Evolutionary conservation across 2,113 vertebrate genomes (phyloP), one percentile per base, ranked within the genome.

Genomic region (Notiomystis cincta): DNA sequence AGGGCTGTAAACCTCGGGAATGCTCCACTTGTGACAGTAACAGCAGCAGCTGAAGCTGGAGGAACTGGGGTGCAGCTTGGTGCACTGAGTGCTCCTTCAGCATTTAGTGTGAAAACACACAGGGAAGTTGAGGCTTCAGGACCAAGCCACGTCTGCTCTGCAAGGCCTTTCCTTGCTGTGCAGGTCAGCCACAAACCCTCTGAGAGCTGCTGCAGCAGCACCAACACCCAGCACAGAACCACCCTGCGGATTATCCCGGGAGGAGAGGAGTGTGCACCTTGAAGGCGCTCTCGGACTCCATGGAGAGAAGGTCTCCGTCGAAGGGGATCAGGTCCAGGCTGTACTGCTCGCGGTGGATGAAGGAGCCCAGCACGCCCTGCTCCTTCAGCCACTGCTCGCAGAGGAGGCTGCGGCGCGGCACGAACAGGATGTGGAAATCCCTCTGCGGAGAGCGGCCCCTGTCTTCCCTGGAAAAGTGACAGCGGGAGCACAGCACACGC

Each of bases 341-440:
- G 90, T 99, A 99, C 93, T 99, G 99, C 23, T 99, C 99, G 1
- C 99, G 98, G 81, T 99, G 99, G 92, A 98, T 98, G 89, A 99
- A 99, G 42, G 99, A 99, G 40, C 98, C 98, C 91, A 99, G 94
- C 57, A 99, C 99, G 0, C 99, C 99, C 92, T 99, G 98, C 87
- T 99, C 99, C 92, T 99, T 99, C 78, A 99, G 94, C 83, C 99
- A 98, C 97, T 99, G 99, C 84, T 99, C 99, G 22, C 99, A 99
- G 27, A 99, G 93, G 78, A 99, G 96, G 97, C 99, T 99, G 82
- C 99, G 98, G 27, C 99, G 99, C 0, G 99, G 99, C 90, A 99
- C 99, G 12, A 99, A 99, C 97, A 99, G 95, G 90, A 99, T 98
- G 96, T 99, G 99, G 98, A 99, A 99, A 57, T 99, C 99, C 60